phyloP scores from a whole-genome alignment of 2,888 invertebrate genomes.

The Muscina levida region DNA sequence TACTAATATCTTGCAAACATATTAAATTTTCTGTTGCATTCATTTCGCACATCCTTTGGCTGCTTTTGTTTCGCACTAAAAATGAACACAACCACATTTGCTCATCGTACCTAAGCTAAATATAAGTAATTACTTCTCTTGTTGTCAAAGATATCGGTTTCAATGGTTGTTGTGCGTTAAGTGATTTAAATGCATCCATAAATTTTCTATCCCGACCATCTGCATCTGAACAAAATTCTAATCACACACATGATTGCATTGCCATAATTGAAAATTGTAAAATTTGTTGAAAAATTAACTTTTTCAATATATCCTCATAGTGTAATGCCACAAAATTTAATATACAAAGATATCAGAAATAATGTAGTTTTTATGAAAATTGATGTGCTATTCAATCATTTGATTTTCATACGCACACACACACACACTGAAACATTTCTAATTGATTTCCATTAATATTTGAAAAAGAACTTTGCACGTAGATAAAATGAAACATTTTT shows the following conservation, averaged over 20 bases:
- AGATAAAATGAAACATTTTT: slow-evolving; percentile 11
- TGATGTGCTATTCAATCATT: slow-evolving; percentile 34
- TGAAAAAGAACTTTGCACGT: slow-evolving; percentile 7
- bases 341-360: background rate
- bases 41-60: too few relatives aligned
- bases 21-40: too few relatives aligned
- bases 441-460: slow-evolving; percentile 37
- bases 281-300: background rate
- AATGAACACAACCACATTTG: too few relatives aligned
- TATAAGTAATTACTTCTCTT: too few relatives aligned
- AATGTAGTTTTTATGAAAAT: slow-evolving; percentile 21
- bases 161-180: too few relatives aligned
- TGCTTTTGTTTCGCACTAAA: too few relatives aligned
- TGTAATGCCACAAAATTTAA: slow-evolving; percentile 7
- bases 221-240: background rate
- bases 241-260: slow-evolving; percentile 14
- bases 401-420: background rate
- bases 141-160: too few relatives aligned
- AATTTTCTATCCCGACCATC: too few relatives aligned
- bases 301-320: background rate
- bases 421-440: slow-evolving; percentile 2
- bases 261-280: slow-evolving; percentile 27
- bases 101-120: too few relatives aligned
- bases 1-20: too few relatives aligned
- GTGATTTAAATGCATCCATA: too few relatives aligned